A percentile compares a stretch with the other conserved stretches of the same genome.
phyloP scores from a whole-genome alignment of 2,113 vertebrate species.

The Lasiurus borealis region DNA sequence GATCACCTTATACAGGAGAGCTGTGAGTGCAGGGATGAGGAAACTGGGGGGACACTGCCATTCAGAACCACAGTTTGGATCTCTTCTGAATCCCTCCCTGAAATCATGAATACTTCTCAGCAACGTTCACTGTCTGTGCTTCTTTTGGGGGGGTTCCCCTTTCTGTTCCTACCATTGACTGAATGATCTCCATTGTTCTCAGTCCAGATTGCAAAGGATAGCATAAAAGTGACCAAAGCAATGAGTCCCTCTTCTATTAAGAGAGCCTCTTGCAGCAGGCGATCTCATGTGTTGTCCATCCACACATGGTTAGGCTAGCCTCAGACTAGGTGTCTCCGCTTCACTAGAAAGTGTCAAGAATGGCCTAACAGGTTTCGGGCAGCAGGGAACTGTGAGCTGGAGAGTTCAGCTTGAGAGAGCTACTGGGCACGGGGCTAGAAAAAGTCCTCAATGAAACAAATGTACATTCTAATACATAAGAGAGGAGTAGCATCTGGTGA shows the following conservation, averaged over 20 bases:
- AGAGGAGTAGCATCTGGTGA: constrained; percentile 12
- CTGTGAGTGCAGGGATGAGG: not conserved
- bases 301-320: not conserved
- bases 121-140: not conserved
- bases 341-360: not conserved
- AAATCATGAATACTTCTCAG: not conserved
- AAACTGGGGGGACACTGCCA: no score
- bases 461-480: not conserved
- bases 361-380: not conserved
- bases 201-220: not conserved
- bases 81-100: not conserved
- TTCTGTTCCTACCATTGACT: not conserved
- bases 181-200: not conserved
- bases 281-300: not conserved
- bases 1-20: not conserved
- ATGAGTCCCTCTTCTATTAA: not conserved
- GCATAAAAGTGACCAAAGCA: not conserved
- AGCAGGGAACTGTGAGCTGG: not conserved
- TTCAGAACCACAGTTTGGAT: not conserved
- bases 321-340: not conserved
- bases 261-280: not conserved
- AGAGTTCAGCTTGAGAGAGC: not conserved
- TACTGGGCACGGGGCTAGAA: not conserved
- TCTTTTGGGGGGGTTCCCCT: not conserved
- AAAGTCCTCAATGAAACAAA: constrained; percentile 43